Conservation (phyloP, 2,113 vertebrate species). For the Petroica traversi region DNA sequence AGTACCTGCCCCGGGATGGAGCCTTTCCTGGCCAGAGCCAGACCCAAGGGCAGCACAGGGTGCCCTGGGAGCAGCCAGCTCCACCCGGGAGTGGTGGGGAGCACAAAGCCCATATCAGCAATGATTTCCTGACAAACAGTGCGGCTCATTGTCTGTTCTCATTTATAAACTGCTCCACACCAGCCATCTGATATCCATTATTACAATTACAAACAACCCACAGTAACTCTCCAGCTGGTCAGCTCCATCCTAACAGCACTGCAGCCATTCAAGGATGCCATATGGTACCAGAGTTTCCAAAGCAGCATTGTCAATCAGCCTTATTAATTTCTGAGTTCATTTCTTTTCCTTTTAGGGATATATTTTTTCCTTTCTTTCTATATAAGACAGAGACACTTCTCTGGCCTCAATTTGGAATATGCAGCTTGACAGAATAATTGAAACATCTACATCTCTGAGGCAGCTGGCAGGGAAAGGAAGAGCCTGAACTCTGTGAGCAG, state of each 20-base stretch:
- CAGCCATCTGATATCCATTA: constrained; percentile 75
- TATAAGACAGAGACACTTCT: constrained; percentile 30
- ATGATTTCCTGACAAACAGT: constrained; percentile 74
- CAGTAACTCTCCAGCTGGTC: constrained; percentile 74
- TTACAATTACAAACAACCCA: constrained; percentile 73
- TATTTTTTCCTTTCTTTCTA: not conserved
- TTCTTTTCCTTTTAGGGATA: constrained; percentile 64
- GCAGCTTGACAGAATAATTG: constrained; percentile 33
- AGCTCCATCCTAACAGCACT: constrained; percentile 65
- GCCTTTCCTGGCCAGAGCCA: fast-evolving
- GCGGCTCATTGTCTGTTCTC: constrained; percentile 71
- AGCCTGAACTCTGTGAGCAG: constrained; percentile 8
- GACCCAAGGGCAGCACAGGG: not conserved
- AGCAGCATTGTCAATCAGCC: constrained; percentile 71
- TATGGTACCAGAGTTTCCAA: constrained; percentile 71
- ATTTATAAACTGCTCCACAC: constrained; percentile 72
- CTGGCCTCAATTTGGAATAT: constrained; percentile 41
- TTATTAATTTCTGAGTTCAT: constrained; percentile 70
- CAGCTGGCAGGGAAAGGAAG: constrained; percentile 49
- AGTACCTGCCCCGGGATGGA: fast-evolving
- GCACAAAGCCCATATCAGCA: constrained; percentile 43
- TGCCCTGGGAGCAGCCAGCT: constrained; percentile 12
- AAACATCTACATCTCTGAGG: constrained; percentile 30
- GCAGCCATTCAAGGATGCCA: constrained; percentile 72
- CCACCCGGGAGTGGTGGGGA: not conserved